Evolutionary conservation across 2,113 vertebrate genomes (phyloP).

Genomic region (Halichoeres trimaculatus): DNA sequence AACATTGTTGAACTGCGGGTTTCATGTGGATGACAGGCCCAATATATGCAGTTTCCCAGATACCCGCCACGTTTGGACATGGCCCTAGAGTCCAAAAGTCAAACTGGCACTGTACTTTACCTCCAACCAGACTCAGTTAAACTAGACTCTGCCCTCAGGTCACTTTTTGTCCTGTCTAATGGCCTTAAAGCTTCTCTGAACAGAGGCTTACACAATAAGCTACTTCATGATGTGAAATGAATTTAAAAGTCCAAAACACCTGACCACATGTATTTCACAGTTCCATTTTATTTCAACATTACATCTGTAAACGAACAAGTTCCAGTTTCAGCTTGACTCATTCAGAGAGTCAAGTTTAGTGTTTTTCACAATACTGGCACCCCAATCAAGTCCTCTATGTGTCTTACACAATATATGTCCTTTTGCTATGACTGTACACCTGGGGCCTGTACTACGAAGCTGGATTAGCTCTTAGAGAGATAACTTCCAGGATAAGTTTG

Average conservation of each 20-base stretch:
- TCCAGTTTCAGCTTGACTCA: not conserved
- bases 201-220: too few species aligned
- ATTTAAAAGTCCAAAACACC: too few species aligned
- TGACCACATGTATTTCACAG: not conserved
- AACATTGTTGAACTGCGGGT: too few species aligned
- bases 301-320: conserved; percentile 7
- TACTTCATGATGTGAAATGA: not conserved
- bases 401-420: not conserved
- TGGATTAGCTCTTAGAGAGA: too few species aligned
- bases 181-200: too few species aligned
- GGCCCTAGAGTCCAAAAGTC: too few species aligned
- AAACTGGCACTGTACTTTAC: not conserved
- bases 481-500: too few species aligned
- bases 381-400: not conserved
- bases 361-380: not conserved
- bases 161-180: not conserved
- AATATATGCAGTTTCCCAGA: too few species aligned
- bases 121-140: not conserved
- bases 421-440: not conserved
- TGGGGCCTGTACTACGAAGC: too few species aligned
- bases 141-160: not conserved
- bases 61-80: too few species aligned
- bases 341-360: not conserved
- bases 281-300: conserved; percentile 24
- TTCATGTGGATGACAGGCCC: too few species aligned